A percentile compares a stretch with the other conserved stretches of the same genome.
phyloP scores from a whole-genome alignment of 2,797 vertebrate genomes.

The Enteromius thamalakanensis region DNA sequence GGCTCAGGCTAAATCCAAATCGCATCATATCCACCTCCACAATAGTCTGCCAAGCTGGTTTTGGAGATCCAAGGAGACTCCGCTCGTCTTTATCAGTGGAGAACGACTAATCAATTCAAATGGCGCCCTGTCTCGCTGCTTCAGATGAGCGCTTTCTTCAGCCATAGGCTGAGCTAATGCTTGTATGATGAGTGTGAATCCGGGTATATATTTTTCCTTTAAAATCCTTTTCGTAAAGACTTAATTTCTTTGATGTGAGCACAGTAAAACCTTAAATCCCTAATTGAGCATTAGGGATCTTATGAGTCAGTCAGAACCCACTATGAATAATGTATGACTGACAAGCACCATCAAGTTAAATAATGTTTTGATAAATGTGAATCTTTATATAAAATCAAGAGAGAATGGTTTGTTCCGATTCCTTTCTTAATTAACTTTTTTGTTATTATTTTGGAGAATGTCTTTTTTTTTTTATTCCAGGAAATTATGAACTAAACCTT shows the following conservation, averaged over 20 bases:
- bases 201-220: slow-evolving; percentile 38
- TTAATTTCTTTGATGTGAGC: slow-evolving; percentile 49
- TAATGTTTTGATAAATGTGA: slow-evolving; percentile 55
- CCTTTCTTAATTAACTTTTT: slow-evolving; percentile 16
- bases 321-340: slow-evolving; percentile 55
- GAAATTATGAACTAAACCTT: not conserved
- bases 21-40: slow-evolving; percentile 46
- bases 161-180: slow-evolving; percentile 20
- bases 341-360: slow-evolving; percentile 55
- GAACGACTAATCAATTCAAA: slow-evolving; percentile 41
- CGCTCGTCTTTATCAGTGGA: slow-evolving; percentile 38
- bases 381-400: slow-evolving; percentile 28
- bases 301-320: slow-evolving; percentile 45
- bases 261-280: slow-evolving; percentile 50
- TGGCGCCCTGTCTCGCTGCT: slow-evolving; percentile 10
- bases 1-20: slow-evolving; percentile 51
- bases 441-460: slow-evolving; percentile 4
- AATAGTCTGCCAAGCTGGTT: slow-evolving; percentile 46
- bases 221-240: slow-evolving; percentile 27
- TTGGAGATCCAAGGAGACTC: slow-evolving; percentile 33
- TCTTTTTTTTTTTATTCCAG: not conserved
- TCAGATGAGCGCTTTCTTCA: slow-evolving; percentile 32
- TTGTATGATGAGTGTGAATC: slow-evolving; percentile 25
- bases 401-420: not conserved
- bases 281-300: slow-evolving; percentile 50